phyloP scores from a whole-genome alignment of 1,140 invertebrate species.

The Grapholita molesta region DNA sequence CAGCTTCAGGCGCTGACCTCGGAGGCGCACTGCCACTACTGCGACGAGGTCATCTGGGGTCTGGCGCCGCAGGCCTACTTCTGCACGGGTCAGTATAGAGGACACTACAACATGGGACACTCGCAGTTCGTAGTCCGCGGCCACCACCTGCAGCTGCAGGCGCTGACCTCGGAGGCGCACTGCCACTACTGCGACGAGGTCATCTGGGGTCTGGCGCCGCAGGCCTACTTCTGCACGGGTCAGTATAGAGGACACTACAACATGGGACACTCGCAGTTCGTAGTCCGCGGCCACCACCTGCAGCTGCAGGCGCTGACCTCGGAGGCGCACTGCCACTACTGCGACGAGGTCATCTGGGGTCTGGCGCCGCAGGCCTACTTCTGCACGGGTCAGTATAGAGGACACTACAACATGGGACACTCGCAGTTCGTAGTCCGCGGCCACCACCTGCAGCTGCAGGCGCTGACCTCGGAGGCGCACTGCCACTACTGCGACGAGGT shows the following conservation, averaged over 20 bases:
- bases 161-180: not conserved
- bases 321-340: not conserved
- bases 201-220: constrained; percentile 94
- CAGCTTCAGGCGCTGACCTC: constrained; percentile 92
- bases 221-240: constrained; percentile 93
- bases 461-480: no score
- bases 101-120: not conserved
- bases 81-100: constrained; percentile 85
- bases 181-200: constrained; percentile 86
- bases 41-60: constrained; percentile 94
- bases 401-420: no score
- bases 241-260: not conserved
- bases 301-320: not conserved
- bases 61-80: constrained; percentile 96
- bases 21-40: constrained; percentile 95
- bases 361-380: no score
- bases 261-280: no score
- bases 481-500: no score
- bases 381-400: no score
- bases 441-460: no score
- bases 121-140: not conserved
- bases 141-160: no score
- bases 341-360: no score
- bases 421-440: no score
- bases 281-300: no score